Conservation (phyloP, 1,140 invertebrate genomes). For the Drosophila cardini region DNA sequence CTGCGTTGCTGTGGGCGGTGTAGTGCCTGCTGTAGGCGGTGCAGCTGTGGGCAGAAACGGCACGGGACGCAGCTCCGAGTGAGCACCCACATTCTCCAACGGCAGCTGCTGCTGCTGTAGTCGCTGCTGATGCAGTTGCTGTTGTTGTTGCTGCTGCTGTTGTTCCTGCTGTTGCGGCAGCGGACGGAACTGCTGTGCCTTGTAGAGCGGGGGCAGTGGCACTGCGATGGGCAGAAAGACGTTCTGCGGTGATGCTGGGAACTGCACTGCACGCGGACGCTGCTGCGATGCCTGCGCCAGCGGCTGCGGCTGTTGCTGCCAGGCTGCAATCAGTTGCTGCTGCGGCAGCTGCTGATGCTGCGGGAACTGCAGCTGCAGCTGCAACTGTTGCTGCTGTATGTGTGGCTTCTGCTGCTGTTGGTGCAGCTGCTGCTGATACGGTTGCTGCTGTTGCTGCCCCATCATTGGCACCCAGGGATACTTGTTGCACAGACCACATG, state of each 20-base stretch:
- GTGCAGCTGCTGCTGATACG: conserved; percentile 39
- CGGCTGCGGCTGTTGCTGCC: conserved; percentile 47
- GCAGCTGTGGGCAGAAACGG: conserved; percentile 36
- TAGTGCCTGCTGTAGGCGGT: conserved; percentile 18
- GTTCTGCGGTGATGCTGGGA: conserved; percentile 43
- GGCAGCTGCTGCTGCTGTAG: conserved; percentile 26
- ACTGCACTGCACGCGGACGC: conserved; percentile 74
- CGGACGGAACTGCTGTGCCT: conserved; percentile 86
- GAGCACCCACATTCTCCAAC: conserved; percentile 68
- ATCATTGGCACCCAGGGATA: conserved; percentile 91
- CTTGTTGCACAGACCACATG: conserved; percentile 90
- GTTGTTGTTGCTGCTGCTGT: conserved; percentile 37
- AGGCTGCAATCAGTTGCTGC: conserved; percentile 65
- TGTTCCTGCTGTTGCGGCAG: conserved; percentile 37
- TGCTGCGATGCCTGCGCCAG: conserved; percentile 65
- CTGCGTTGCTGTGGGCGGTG: conserved; percentile 30
- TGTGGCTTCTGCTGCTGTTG: conserved; percentile 54
- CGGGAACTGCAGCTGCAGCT: conserved; percentile 43
- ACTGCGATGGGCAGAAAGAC: conserved; percentile 85
- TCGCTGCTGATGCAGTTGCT: not conserved
- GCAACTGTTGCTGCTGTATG: conserved; percentile 53
- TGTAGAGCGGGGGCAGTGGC: conserved; percentile 87
- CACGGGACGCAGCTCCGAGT: conserved; percentile 69
- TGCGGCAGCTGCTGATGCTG: conserved; percentile 61
- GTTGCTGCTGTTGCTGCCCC: conserved; percentile 68